Conservation (phyloP, 2,888 invertebrate species). For the Bellardia bayeri region DNA sequence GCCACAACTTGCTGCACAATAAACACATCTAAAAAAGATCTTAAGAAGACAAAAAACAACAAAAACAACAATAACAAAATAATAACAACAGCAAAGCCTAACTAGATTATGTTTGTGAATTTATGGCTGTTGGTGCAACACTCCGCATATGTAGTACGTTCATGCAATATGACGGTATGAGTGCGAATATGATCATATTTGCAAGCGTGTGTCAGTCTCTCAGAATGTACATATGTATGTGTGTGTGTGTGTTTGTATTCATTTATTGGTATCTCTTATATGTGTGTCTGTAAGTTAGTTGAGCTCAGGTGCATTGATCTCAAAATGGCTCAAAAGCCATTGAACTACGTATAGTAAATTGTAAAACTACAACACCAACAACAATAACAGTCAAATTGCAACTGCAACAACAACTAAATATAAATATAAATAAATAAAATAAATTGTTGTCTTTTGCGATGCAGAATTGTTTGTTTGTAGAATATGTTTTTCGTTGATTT, state of each 20-base stretch:
- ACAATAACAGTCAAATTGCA: conserved; percentile 34
- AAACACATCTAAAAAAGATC: conserved; percentile 22
- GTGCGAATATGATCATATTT: conserved; percentile 40
- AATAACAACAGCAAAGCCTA: conserved; percentile 47
- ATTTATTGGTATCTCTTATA: background rate
- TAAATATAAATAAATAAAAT: conserved; percentile 50
- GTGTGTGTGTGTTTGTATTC: conserved; percentile 5
- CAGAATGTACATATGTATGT: background rate
- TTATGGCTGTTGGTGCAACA: conserved; percentile 54
- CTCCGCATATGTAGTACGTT: background rate
- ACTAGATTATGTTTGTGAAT: conserved; percentile 61
- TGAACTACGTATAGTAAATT: conserved; percentile 78
- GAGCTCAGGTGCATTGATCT: conserved; percentile 82
- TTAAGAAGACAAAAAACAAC: conserved; percentile 44
- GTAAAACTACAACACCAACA: conserved; percentile 56
- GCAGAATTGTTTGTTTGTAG: conserved; percentile 63
- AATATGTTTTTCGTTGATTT: conserved; percentile 51
- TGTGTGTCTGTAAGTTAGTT: conserved; percentile 60
- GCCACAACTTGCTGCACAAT: conserved; percentile 39
- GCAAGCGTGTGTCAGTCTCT: background rate
- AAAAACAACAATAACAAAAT: conserved; percentile 40
- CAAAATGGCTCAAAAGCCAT: conserved; percentile 83
- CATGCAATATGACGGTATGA: conserved; percentile 31
- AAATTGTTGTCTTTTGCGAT: conserved; percentile 67
- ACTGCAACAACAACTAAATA: conserved; percentile 35